Evolutionary conservation across 2,797 vertebrate genomes (phyloP), one percentile per base, ranked within the genome.

Genomic region (Typhlichthys subterraneus): DNA sequence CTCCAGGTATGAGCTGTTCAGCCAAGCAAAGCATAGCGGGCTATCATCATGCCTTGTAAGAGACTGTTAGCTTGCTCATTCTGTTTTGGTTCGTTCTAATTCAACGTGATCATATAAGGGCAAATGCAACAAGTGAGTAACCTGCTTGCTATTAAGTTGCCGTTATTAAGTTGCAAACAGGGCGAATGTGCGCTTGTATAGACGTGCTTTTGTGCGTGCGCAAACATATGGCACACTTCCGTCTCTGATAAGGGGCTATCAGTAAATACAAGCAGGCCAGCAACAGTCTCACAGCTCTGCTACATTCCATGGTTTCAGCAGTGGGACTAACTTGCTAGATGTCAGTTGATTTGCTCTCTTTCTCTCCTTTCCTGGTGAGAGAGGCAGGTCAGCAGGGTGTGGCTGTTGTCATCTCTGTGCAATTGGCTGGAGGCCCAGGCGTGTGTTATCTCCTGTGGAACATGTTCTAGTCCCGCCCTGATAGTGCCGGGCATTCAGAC

Each of bases 391-490:
- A 57, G 65, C 65, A 72, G 85, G 91, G 90, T 68, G 88, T 82
- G 85, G 80, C 81, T 55, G 61, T 51, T 75, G 71, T 76, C 61
- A 13, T 82, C 79, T 76, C 72, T 82, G 80, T 92, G 83, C 84
- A 87, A 92, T 92, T 93, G 91, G 91, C 87, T 49, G 42, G 31
- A 52, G 60, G 82, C 89, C 85, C 75, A 69, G 71, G 71, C 76
- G 65, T 68, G 71, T 45, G 86, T 94, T 96, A 97, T 97, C 95
- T 68, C 87, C 93, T 89, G 92, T 92, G 84, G 83, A 92, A 91
- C 90, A 87, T 88, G 83, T 89, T 90, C 83, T 82, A 85, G 91
- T 93, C 93, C 94, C 94, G 90, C 95, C 92, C 83, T 89, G 79
- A 90, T 89, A 93, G 92, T 89, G 92, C 91, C 92, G 93, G 93